Base-by-base conservation (phyloP, 2,797 vertebrate genomes). In the Pristis pectinata region DNA sequence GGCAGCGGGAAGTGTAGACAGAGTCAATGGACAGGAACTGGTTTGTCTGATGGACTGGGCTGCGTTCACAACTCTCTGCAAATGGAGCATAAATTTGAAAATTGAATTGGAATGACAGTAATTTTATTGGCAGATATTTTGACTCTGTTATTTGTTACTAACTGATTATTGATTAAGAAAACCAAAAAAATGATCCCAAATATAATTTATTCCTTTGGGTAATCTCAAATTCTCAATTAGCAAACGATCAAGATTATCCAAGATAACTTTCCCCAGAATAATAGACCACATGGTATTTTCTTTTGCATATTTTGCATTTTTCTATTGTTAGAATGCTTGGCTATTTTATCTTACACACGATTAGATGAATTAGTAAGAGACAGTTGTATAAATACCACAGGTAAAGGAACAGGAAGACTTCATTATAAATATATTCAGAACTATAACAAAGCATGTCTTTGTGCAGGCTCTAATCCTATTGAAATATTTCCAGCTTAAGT, bases 201-300 rank as follows among this genome's bases (percentile, higher is more conserved):
- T 79, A n/a, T 41, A 79, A 79, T 17, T 79, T 76, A 79, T 79
- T 79, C 76, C 76, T 37, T 79, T 79, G 76, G 79, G n/a, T 79
- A 79, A 79, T 79, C 76, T 79, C 76, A 79, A 79, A 37, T 79
- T 79, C 41, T 15, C n/a, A 41, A 41, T 79, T 76, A 17, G 76
- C 76, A 79, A 79, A 79, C 34, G 79, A 41, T 79, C 76, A 79
- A 79, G 19, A n/a, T 41, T 79, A 37, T 37, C n/a, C n/a, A 79
- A 53, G 53, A 79, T 79, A 79, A 41, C 76, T 4, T 79, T 79
- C 79, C 76, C 76, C 79, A 37, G 37, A 79, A 79, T 79, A 79
- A 37, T n/a, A 3, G 41, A 79, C 76, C n/a, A 79, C 79, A 79
- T 79, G n/a, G n/a, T 37, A 79, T 79, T 34, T 41, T 79, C 76